Percentiles rank a stretch among this genome's conserved stretches.
Conservation (phyloP, 2,797 vertebrate species). For the Tangara arthus region DNA sequence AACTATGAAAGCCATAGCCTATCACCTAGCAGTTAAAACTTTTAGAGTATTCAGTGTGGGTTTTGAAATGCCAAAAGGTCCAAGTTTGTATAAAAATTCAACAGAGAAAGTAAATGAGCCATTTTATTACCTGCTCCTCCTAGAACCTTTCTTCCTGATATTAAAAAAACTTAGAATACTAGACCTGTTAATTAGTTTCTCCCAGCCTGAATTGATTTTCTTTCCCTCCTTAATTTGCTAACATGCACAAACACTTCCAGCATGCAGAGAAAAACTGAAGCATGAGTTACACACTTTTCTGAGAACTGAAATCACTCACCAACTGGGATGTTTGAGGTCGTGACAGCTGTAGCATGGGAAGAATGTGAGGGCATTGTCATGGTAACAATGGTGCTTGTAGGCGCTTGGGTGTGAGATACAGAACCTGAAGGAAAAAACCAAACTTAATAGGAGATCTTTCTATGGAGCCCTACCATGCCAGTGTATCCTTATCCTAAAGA, state of each 20-base stretch:
- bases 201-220: not conserved
- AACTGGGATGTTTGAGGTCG: constrained; percentile 95
- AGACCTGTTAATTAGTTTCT: not conserved
- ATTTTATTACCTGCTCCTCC: not conserved
- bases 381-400: constrained; percentile 91
- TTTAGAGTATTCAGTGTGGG: not conserved
- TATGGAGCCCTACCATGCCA: not conserved
- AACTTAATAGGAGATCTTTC: not conserved
- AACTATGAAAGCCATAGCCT: not conserved
- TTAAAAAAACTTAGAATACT: not conserved
- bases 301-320: constrained; percentile 79
- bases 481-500: not conserved
- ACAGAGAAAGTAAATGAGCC: not conserved
- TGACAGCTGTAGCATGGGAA: constrained; percentile 94
- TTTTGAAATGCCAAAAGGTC: not conserved
- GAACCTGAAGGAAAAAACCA: constrained; percentile 75
- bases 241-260: not conserved
- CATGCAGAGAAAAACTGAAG: not conserved
- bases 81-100: not conserved
- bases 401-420: constrained; percentile 91
- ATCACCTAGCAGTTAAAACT: not conserved
- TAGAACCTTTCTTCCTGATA: not conserved
- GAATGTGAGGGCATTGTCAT: constrained; percentile 98
- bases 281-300: not conserved
- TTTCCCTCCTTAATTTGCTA: not conserved